Conservation (phyloP, 2,797 vertebrate genomes). For the Syngnathus acus region DNA sequence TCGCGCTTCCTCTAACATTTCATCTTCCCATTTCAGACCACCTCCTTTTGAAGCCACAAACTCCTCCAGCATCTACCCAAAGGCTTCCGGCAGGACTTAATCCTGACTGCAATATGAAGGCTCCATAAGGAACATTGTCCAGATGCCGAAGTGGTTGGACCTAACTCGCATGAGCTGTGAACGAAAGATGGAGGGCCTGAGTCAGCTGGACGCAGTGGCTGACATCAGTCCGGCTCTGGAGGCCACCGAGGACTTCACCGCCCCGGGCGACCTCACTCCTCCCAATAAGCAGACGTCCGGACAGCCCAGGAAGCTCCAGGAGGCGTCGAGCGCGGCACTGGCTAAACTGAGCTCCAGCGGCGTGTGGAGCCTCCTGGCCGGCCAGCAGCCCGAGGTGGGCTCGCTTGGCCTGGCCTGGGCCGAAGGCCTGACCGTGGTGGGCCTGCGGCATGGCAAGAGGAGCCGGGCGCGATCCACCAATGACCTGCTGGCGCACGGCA, state of each 20-base stretch:
- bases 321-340: conserved; percentile 51
- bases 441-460: conserved; percentile 78
- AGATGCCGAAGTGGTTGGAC: background rate
- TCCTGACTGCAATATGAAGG: background rate
- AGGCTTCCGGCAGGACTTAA: background rate
- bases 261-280: conserved; percentile 17
- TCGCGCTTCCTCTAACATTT: background rate
- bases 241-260: conserved; percentile 91
- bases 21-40: background rate
- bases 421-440: conserved; percentile 76
- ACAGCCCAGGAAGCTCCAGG: conserved; percentile 58
- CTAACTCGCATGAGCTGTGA: background rate
- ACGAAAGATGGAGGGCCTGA: conserved; percentile 80
- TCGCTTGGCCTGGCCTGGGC: conserved; percentile 69
- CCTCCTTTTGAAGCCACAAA: background rate
- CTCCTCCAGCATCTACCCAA: background rate
- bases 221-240: conserved; percentile 95
- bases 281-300: conserved; percentile 23
- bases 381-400: conserved; percentile 62
- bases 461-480: conserved; percentile 90
- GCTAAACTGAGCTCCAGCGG: conserved; percentile 69
- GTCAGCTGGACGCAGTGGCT: conserved; percentile 78
- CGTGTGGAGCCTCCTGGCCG: conserved; percentile 64
- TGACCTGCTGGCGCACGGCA: conserved; percentile 78
- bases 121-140: background rate